These are phyloP conservation scores for Neocloeon triangulifer DNA, from an alignment of 1,140 invertebrate species.

Conservation along the genomic window DNA sequence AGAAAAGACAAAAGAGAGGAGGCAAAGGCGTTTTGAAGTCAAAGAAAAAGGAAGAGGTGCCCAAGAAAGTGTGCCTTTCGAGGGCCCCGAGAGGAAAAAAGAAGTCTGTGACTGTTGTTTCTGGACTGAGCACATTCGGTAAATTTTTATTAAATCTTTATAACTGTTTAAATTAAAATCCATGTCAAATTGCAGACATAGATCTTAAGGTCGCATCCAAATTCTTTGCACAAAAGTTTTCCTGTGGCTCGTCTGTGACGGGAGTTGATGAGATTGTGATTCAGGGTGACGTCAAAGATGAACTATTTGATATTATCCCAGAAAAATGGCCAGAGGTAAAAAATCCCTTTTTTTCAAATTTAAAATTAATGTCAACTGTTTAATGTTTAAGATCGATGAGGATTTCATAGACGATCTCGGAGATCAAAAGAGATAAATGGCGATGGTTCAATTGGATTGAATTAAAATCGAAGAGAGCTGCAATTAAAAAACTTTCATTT, in stretches of 20 bases:
- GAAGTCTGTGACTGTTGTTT: conserved; percentile 89
- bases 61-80: conserved; percentile 57
- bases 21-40: conserved; percentile 74
- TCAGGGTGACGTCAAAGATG: conserved; percentile 95
- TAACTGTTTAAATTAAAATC: neutral
- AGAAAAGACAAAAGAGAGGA: conserved; percentile 76
- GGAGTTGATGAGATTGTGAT: conserved; percentile 99
- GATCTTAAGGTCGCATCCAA: conserved; percentile 96
- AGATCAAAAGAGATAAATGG: conserved; percentile 47
- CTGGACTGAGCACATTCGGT: conserved; percentile 75
- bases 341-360: neutral
- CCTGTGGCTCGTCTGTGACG: conserved; percentile 94
- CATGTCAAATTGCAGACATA: conserved; percentile 45
- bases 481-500: conserved; percentile 1
- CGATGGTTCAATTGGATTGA: conserved; percentile 8
- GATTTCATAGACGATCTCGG: conserved; percentile 45
- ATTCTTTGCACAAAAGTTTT: conserved; percentile 94
- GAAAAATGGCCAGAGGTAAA: conserved; percentile 78
- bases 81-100: conserved; percentile 91
- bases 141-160: conserved; percentile 18
- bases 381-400: conserved; percentile 31
- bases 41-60: conserved; percentile 64
- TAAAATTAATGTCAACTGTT: conserved; percentile 1
- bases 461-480: no score
- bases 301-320: conserved; percentile 88